These are phyloP conservation scores for Pipistrellus pipistrellus DNA, from an alignment of 2,797 vertebrate genomes.

Conservation along the genomic window DNA sequence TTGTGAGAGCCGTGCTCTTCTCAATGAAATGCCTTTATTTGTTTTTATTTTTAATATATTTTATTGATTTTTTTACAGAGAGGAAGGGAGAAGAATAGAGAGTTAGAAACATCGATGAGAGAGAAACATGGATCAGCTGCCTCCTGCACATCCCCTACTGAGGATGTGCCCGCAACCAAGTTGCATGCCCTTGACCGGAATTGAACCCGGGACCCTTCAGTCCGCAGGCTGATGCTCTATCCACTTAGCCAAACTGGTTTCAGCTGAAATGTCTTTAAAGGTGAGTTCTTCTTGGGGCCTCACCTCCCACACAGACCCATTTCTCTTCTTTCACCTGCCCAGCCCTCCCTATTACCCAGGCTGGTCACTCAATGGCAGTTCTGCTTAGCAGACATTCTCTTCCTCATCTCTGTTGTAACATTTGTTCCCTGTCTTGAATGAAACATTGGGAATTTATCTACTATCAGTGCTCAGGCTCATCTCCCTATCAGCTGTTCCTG, in stretches of 20 bases:
- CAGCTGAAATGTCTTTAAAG: neutral
- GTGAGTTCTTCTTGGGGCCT: neutral
- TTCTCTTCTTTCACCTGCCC: accelerated
- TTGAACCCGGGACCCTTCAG: no score
- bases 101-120: no score
- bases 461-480: neutral
- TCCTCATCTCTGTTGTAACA: slow-evolving; percentile 63
- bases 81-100: no score
- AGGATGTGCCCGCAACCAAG: no score
- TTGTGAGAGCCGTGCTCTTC: neutral
- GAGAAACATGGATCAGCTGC: no score
- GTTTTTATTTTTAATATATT: no score
- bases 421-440: slow-evolving; percentile 41
- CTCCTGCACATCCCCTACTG: no score
- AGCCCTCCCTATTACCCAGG: accelerated
- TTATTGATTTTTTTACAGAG: no score
- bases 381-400: neutral
- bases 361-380: neutral
- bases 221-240: no score
- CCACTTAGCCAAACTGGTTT: no score
- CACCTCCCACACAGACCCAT: accelerated
- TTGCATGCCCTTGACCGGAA: no score
- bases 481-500: neutral
- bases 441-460: slow-evolving; percentile 73
- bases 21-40: neutral